Conservation (phyloP, 2,113 vertebrate genomes). For the Pollachius pollachius region DNA sequence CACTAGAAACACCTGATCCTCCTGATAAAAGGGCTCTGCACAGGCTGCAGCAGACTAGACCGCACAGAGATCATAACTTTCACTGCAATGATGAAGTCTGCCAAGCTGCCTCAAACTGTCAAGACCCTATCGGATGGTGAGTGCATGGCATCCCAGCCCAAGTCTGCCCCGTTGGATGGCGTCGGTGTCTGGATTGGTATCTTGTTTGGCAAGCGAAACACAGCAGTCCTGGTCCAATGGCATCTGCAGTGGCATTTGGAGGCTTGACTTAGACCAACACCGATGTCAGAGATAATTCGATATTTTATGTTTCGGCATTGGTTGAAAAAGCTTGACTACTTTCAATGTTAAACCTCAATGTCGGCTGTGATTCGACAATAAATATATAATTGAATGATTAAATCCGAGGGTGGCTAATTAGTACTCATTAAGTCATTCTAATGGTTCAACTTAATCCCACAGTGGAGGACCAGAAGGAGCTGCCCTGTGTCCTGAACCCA, state of each 20-base stretch:
- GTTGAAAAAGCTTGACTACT: no score
- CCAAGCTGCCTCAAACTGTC: constrained; percentile 95
- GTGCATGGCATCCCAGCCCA: constrained; percentile 9
- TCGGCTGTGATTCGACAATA: no score
- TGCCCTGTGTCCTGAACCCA: constrained; percentile 86
- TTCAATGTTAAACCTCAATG: no score
- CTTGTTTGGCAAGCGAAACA: no score
- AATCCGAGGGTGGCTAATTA: no score
- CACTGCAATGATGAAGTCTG: constrained; percentile 99
- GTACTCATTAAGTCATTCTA: not conserved
- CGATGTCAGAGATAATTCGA: no score
- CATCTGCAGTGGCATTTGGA: no score
- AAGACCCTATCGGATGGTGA: constrained; percentile 97
- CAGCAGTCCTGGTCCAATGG: no score
- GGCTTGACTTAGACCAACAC: no score
- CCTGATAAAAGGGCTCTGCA: constrained; percentile 97
- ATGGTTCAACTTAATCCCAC: constrained; percentile 12
- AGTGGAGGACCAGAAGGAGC: constrained; percentile 98
- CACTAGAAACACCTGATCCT: constrained; percentile 96
- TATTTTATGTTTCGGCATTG: no score
- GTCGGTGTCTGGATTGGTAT: not conserved
- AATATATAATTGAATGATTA: no score
- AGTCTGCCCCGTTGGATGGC: not conserved
- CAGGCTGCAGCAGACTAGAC: constrained; percentile 93
- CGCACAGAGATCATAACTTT: constrained; percentile 98